Base-by-base conservation (phyloP, 1,140 invertebrate species). In the Drepana arcuata region DNA sequence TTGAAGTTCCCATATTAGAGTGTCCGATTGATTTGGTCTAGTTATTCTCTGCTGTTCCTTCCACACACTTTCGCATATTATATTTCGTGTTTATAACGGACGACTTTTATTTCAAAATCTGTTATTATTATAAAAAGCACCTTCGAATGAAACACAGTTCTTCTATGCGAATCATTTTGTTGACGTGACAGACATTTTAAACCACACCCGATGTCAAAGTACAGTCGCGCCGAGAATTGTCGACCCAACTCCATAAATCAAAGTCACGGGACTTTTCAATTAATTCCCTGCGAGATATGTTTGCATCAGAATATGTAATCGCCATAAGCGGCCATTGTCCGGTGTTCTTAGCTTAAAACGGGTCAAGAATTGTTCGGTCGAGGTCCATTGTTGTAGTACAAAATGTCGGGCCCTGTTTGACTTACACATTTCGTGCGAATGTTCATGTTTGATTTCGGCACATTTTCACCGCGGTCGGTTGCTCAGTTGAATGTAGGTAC, bases 241-340 rank as follows among this genome's bases (percentile, higher is more conserved):
- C n/a, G n/a, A n/a, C n/a, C n/a, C n/a, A n/a, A n/a, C n/a, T n/a
- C 53, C 61, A 69, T 71, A 75, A 72, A 72, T 75, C 71, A 71
- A 70, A 70, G 63, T 66, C 59, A 64, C 51, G 51, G 62, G 59
- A 67, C 68, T 74, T 74, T 78, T 74, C 70, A 74, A 74, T 78
- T 78, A 74, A 74, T 73, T 73, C 68, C 59, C 57, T 49, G 42
- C 45, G 50, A 58, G 59, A 58, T 69, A 66, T 71, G 72, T 78
- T 74, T 72, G 64, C 71, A 74, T 74, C 65, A 60, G 64, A 71
- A 74, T 74, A 71, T 73, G 54, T 70, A 68, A 69, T 64, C 50
- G 56, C 42, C 55, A 53, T 54, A 60, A 66, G 46, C 52, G 52
- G 29, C 58, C 59, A 65, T 74, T 72, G 69, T 72, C 38, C 61